These are phyloP conservation scores for Hydrochoerus hydrochaeris DNA, from an alignment of 2,113 vertebrate species.

Conservation along the genomic window DNA sequence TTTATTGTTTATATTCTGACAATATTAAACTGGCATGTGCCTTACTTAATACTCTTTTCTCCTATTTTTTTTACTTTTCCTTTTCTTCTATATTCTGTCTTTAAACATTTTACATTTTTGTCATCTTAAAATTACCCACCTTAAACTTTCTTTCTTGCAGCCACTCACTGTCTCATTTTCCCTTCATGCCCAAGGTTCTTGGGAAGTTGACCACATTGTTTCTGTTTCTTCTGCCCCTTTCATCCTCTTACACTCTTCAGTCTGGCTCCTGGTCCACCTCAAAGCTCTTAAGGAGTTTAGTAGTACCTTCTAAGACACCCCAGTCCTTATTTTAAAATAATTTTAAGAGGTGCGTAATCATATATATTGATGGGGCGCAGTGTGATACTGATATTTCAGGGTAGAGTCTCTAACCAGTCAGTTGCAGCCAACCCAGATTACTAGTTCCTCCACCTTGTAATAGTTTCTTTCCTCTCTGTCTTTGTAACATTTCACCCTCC, in stretches of 20 bases:
- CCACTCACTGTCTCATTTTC: not conserved
- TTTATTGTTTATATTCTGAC: constrained; percentile 6
- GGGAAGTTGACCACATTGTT: constrained; percentile 8
- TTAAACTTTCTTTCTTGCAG: not conserved
- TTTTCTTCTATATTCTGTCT: constrained; percentile 49
- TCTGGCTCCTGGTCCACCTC: not conserved
- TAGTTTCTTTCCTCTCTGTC: constrained; percentile 38
- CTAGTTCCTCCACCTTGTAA: not conserved
- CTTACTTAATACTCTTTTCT: constrained; percentile 38
- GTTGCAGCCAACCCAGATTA: not conserved
- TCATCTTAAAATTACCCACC: not conserved
- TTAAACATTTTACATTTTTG: constrained; percentile 43
- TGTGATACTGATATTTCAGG: not conserved
- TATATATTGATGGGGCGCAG: not conserved
- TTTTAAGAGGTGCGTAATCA: not conserved
- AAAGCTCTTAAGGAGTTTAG: not conserved
- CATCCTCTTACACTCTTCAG: not conserved
- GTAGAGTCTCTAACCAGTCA: not conserved
- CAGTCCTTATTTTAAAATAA: not conserved
- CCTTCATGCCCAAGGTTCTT: not conserved
- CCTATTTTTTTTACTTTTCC: constrained; percentile 30
- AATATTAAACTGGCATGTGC: not conserved
- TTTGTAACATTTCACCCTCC: constrained; percentile 1
- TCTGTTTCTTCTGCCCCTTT: constrained; percentile 17
- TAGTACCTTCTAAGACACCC: not conserved